phyloP scores from a whole-genome alignment of 2,797 vertebrate genomes.

The Xerus rutilus region DNA sequence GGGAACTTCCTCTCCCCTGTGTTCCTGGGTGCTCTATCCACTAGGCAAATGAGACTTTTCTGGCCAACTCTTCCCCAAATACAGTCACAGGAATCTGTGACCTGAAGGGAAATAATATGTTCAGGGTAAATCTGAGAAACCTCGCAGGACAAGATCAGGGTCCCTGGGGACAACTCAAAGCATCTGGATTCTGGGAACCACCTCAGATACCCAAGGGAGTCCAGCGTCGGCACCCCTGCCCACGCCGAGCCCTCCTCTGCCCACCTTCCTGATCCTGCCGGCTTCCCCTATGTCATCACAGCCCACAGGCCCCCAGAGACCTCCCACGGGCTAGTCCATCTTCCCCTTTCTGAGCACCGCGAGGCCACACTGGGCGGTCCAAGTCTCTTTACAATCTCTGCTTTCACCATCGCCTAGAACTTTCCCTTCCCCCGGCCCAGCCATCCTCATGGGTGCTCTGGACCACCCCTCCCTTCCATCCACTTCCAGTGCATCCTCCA shows the following conservation, averaged over 20 bases:
- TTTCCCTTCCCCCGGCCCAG: not conserved
- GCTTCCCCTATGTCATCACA: not conserved
- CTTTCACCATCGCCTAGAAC: not conserved
- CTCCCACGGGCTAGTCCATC: not conserved
- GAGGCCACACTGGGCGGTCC: not conserved
- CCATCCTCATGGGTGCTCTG: rapidly evolving
- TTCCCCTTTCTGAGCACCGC: not conserved
- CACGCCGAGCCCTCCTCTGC: not conserved
- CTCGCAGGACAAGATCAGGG: not conserved
- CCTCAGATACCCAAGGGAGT: rapidly evolving
- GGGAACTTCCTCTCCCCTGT: not conserved
- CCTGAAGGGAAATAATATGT: not conserved
- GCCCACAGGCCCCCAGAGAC: not conserved
- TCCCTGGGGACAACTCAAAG: rapidly evolving
- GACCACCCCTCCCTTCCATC: not conserved
- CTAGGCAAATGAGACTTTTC: not conserved
- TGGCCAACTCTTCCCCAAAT: not conserved
- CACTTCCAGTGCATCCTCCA: not conserved
- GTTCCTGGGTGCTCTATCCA: not conserved
- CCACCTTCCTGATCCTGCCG: not conserved
- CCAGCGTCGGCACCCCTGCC: not conserved
- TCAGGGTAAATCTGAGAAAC: not conserved
- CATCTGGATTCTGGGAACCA: rapidly evolving
- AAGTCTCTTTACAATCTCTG: not conserved
- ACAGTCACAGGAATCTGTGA: not conserved